Evolutionary conservation across 2,797 vertebrate species (phyloP), one percentile per base, ranked within the genome.

Genomic region (Etheostoma nigrum): DNA sequence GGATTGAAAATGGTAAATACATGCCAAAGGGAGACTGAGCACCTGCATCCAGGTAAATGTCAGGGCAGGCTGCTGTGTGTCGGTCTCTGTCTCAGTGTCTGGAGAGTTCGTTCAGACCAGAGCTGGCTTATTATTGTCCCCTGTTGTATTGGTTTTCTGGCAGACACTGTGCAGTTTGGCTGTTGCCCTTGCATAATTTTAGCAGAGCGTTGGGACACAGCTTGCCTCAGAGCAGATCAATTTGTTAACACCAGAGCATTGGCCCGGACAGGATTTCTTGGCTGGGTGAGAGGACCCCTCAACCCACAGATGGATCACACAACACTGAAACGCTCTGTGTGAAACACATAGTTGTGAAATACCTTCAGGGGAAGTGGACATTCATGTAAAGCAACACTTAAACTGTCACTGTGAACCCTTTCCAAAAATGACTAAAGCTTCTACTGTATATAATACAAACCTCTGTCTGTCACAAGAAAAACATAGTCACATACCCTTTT

Each of bases 171-270:
- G 49, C 63, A 45, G 67, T 53, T 54, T 19, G 6, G n/a, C 33
- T 44, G n/a, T 76, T 78, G 76, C 85, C 83, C 83, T 67, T 23
- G 70, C 85, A 82, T 57, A 87, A 86, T 83, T 83, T 80, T 21
- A 40, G 11, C 45, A 12, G 48, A n/a, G 53, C 14, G 23, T 33
- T 19, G n/a, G 80, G 80, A 76, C 65, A 75, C 59, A 55, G 66
- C 62, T 65, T 4, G 2, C 49, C 68, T 76, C 58, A 1, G 42
- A 67, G 58, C 19, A 9, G 6, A 85, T 84, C 82, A 74, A 54
- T 86, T 72, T 84, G 71, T 84, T 67, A 74, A 81, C 67, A 69
- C 45, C 60, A 23, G 33, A 63, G 62, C 47, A 55, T 76, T 15
- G 2, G 42, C 47, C 47, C 61, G 27, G 53, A 67, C 57, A 76